These are phyloP conservation scores for Pantala flavescens DNA, from an alignment of 1,140 invertebrate species.

Conservation along the genomic window DNA sequence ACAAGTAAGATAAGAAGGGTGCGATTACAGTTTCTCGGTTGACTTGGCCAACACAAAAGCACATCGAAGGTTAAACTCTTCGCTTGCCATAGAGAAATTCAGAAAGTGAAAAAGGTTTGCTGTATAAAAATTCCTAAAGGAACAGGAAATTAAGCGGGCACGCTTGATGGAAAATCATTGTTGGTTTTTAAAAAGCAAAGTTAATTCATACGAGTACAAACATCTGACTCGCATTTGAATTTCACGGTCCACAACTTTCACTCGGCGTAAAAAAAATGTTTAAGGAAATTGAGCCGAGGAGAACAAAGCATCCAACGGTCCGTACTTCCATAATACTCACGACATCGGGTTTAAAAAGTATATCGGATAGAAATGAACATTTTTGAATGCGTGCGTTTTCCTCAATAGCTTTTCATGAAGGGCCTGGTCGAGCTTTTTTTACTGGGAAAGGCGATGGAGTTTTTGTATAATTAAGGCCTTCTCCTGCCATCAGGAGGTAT, in stretches of 20 bases:
- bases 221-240: background rate
- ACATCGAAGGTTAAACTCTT: background rate
- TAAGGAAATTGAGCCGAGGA: no score
- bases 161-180: background rate
- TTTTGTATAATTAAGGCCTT: no score
- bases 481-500: no score
- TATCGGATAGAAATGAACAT: no score
- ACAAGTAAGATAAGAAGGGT: background rate
- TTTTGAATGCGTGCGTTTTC: no score
- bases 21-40: background rate
- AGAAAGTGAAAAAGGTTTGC: background rate
- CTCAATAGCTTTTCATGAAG: no score
- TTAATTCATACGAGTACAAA: background rate
- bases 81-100: background rate
- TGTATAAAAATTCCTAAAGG: background rate
- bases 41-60: background rate
- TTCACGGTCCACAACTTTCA: background rate
- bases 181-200: background rate
- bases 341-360: no score
- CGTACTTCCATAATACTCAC: no score
- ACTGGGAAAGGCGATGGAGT: no score
- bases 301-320: no score
- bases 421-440: no score
- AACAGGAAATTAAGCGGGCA: background rate
- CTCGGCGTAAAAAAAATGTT: background rate